phyloP scores from a whole-genome alignment of 2,113 vertebrate species.

The Opisthocomus hoazin region DNA sequence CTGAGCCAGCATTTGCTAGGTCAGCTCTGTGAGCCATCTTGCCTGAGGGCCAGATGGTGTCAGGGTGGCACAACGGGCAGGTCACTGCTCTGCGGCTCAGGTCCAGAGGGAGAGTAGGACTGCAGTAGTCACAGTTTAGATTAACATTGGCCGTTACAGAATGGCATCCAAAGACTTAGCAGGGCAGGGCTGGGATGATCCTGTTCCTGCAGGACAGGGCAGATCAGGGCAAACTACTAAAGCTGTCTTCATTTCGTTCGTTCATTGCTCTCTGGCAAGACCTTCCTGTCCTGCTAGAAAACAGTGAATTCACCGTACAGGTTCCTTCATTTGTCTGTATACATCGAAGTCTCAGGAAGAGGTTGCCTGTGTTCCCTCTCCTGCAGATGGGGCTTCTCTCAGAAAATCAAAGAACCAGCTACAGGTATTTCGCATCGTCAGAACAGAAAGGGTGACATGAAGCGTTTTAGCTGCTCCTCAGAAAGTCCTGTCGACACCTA shows the following conservation, averaged over 20 bases:
- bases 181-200: not conserved
- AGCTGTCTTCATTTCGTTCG: not conserved
- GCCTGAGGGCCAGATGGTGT: not conserved
- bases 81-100: not conserved
- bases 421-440: not conserved
- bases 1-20: not conserved
- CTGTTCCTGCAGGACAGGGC: not conserved
- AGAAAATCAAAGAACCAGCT: not conserved
- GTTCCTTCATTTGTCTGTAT: not conserved
- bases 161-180: not conserved
- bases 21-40: not conserved
- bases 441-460: not conserved
- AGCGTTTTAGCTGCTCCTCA: not conserved
- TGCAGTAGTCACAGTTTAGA: not conserved
- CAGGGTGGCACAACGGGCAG: accelerated
- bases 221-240: not conserved
- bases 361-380: not conserved
- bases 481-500: not conserved
- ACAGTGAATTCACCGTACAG: not conserved
- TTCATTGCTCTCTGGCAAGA: not conserved
- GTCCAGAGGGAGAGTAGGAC: not conserved
- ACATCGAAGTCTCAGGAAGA: not conserved
- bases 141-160: not conserved
- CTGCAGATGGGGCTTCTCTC: not conserved
- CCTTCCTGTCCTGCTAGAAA: not conserved